Percentiles rank a stretch among this genome's conserved stretches.
These are phyloP conservation scores for Sturnira hondurensis DNA, from an alignment of 2,113 vertebrate genomes.

Conservation along the genomic window DNA sequence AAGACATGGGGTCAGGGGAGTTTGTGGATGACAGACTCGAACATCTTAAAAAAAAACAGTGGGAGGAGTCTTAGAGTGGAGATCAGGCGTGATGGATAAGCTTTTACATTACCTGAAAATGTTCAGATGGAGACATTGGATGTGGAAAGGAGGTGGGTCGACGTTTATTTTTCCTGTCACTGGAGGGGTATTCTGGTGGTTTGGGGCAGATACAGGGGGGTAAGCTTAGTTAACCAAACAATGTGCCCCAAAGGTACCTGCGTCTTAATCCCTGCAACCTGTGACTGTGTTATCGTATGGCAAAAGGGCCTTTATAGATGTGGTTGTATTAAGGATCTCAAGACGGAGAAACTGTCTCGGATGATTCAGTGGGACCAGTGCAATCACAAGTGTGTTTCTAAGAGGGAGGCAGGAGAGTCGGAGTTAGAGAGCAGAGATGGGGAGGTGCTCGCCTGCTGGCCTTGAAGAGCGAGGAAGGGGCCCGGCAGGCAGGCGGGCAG, in stretches of 20 bases:
- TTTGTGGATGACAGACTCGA: background rate
- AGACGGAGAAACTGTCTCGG: background rate
- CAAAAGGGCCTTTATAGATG: background rate
- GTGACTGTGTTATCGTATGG: background rate
- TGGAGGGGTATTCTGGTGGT: background rate
- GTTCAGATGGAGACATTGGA: background rate
- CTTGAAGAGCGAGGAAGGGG: background rate
- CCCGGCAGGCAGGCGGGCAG: background rate
- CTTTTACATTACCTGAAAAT: background rate
- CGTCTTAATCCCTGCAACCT: background rate
- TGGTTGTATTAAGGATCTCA: background rate
- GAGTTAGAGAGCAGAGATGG: background rate
- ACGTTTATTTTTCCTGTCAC: background rate
- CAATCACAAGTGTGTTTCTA: background rate
- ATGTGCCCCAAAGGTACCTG: rapidly evolving
- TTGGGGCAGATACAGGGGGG: background rate
- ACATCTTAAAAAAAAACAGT: background rate
- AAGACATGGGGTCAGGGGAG: background rate
- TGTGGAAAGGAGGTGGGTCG: background rate
- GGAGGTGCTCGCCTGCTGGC: background rate
- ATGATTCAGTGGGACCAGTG: too few species aligned
- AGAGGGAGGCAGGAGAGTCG: background rate
- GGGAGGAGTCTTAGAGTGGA: background rate
- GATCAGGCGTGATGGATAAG: rapidly evolving
- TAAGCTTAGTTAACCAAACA: background rate